phyloP scores from a whole-genome alignment of 2,797 vertebrate genomes.

The Sebastes minor region DNA sequence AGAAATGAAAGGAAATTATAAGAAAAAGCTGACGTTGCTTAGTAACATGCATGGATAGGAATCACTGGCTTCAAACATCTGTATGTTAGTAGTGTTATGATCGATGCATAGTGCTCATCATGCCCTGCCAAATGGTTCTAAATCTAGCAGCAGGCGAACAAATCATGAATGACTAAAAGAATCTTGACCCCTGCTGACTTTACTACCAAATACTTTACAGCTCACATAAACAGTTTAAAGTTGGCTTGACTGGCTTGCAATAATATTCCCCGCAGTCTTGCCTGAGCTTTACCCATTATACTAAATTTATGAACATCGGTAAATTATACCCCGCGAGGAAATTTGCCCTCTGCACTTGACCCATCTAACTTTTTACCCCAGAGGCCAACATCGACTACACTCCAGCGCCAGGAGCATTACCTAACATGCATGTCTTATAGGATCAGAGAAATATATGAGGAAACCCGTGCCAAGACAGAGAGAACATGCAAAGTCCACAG shows the following conservation, averaged over 20 bases:
- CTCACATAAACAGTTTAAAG: slow-evolving; percentile 10
- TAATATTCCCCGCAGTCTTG: background rate
- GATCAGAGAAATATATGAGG: background rate
- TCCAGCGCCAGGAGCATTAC: slow-evolving; percentile 6
- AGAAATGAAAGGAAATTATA: slow-evolving; percentile 30
- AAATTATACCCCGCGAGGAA: background rate
- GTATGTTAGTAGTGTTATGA: slow-evolving; percentile 39
- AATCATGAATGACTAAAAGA: background rate
- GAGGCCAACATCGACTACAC: background rate
- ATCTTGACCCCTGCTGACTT: background rate
- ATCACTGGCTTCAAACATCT: slow-evolving; percentile 27
- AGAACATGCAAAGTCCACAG: slow-evolving; percentile 25
- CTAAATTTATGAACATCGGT: background rate
- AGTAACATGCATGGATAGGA: slow-evolving; percentile 56
- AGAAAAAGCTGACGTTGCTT: slow-evolving; percentile 25
- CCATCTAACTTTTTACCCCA: background rate
- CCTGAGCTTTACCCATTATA: background rate
- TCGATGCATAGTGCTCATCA: background rate
- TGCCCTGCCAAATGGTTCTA: background rate
- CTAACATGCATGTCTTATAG: slow-evolving; percentile 26
- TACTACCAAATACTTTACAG: slow-evolving; percentile 8
- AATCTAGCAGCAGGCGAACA: slow-evolving; percentile 4
- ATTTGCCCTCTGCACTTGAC: background rate
- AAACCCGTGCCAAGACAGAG: slow-evolving; percentile 1
- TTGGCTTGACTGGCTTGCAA: slow-evolving; percentile 7